These are phyloP conservation scores for Indicator indicator DNA, from an alignment of 2,113 vertebrate genomes.

Conservation along the genomic window DNA sequence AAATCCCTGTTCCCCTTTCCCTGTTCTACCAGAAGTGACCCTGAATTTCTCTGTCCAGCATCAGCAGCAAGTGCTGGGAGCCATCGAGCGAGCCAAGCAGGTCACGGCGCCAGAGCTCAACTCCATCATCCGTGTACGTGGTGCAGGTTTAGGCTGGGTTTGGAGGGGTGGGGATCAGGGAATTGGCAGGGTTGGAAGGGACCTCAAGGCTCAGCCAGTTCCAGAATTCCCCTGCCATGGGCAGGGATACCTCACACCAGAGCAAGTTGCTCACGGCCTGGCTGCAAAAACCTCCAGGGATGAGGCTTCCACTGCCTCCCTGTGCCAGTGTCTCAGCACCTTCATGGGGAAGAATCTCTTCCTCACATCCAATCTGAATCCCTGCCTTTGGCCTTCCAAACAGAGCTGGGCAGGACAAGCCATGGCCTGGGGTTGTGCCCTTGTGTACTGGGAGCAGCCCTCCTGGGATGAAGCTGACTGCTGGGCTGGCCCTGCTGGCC, in stretches of 20 bases:
- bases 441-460: fast-evolving
- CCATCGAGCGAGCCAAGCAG: constrained; percentile 96
- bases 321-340: no score
- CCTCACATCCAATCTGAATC: no score
- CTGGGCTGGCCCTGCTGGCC: background rate
- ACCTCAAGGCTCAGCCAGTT: no score
- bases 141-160: background rate
- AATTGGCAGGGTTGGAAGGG: no score
- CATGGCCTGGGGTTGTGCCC: background rate
- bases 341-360: no score
- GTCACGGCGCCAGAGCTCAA: constrained; percentile 97
- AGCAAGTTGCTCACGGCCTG: no score
- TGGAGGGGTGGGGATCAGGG: background rate
- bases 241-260: no score
- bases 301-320: no score
- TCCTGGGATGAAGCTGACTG: background rate
- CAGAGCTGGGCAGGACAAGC: background rate
- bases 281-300: no score
- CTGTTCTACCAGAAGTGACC: background rate
- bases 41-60: constrained; percentile 76
- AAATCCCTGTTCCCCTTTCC: background rate
- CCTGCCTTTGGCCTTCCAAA: fast-evolving
- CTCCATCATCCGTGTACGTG: constrained; percentile 96
- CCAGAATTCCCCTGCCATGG: no score
- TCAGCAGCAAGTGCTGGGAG: constrained; percentile 97